phyloP scores from a whole-genome alignment of 1,140 invertebrate genomes.

The Bombus vancouverensis region DNA sequence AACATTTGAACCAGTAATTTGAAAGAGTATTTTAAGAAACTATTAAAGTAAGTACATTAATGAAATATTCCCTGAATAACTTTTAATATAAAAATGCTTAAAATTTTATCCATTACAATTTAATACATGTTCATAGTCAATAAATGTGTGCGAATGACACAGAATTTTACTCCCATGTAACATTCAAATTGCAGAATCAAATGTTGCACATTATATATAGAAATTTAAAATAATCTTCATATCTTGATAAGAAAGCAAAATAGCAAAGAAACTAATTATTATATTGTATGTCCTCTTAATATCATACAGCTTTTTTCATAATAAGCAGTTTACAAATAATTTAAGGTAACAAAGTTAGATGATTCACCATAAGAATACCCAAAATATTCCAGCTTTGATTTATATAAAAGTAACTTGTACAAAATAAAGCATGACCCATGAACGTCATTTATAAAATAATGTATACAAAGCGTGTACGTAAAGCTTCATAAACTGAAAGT shows the following conservation, averaged over 20 bases:
- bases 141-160: background rate
- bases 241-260: background rate
- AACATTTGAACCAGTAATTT: background rate
- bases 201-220: background rate
- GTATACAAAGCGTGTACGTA: constrained; percentile 56
- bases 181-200: too few species aligned
- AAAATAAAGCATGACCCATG: constrained; percentile 44
- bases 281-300: background rate
- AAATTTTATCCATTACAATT: background rate
- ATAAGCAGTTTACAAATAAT: background rate
- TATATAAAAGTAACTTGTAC: constrained; percentile 33
- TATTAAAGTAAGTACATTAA: background rate
- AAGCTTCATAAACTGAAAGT: constrained; percentile 65
- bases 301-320: background rate
- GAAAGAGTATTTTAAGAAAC: background rate
- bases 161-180: background rate
- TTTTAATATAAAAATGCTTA: background rate
- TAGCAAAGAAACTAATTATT: too few species aligned
- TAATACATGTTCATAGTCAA: background rate
- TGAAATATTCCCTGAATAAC: background rate
- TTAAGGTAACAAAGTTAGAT: background rate
- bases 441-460: constrained; percentile 49
- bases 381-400: constrained; percentile 24
- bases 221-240: background rate
- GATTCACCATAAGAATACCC: constrained; percentile 10